Evolutionary conservation across 1,140 invertebrate genomes (phyloP), one percentile per base, ranked within the genome.

Genomic region (Stratiolaelaps scimitus): DNA sequence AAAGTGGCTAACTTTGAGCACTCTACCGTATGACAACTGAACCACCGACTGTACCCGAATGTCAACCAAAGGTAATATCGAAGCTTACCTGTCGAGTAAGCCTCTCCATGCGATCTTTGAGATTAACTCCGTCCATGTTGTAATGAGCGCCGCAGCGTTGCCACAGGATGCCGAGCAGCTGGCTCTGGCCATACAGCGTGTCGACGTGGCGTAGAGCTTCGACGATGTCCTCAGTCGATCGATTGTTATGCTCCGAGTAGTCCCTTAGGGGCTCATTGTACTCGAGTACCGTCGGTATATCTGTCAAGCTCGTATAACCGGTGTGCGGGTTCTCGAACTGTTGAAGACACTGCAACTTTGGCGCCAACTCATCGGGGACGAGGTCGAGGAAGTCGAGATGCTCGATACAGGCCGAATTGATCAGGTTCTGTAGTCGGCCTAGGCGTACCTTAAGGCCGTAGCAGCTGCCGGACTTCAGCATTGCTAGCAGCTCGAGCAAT

Each of bases 391-490:
- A 98, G 78, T 97, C 93, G 72, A 98, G 79, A 80, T 97, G 93
- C 76, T 80, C 79, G 70, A 92, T 88, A 74, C 90, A 94, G 7
- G 89, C 92, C 69, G 89, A 92, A 7, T 88, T 89, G 64, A 93
- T 88, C n/a, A 94, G 78, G 81, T 92, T 92, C 70, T 81, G 78
- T 43, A 98, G 78, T 64, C 94, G 79, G 13, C 94, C 95, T 53
- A 95, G 85, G 71, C 93, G 80, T 10, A 98, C 90, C 80, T 97
- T 91, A 48, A 95, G 85, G 28, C 88, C 89, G 76, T 95, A 89
- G 72, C 93, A 92, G 73, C 89, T 85, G 6, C 94, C 94, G 77
- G 93, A 93, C 76, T 98, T 98, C 15, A 98, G 79, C 86, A 92
- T 91, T 15, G 94, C 91, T 72, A 98, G 83, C 43, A 99, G 79